These are phyloP conservation scores for Gryllus longicercus DNA, from an alignment of 2,888 invertebrate genomes.

Conservation along the genomic window DNA sequence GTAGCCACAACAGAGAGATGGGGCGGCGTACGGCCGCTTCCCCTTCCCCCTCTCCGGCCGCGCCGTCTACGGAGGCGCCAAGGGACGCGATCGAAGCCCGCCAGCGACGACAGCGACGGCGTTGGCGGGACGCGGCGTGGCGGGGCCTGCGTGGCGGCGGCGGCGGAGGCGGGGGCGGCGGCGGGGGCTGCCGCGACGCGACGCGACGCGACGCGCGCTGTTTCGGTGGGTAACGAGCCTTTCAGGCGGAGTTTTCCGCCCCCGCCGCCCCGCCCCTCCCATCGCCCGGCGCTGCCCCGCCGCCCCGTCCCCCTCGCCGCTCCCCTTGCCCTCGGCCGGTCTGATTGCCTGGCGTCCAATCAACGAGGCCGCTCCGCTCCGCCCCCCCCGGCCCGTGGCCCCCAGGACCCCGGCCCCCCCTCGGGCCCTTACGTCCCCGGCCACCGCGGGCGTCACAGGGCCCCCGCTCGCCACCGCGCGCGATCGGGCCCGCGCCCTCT, in stretches of 20 bases:
- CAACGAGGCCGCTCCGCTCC: neutral
- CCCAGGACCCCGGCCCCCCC: neutral
- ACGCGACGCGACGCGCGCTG: neutral
- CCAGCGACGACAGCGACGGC: too few species aligned
- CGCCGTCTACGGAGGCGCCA: too few species aligned
- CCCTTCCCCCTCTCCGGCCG: too few species aligned
- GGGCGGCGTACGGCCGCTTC: too few species aligned
- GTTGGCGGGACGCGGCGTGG: neutral
- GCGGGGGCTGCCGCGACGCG: too few species aligned
- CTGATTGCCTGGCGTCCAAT: slow-evolving; percentile 10
- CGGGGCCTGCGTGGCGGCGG: neutral
- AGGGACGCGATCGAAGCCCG: too few species aligned
- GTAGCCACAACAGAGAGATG: too few species aligned
- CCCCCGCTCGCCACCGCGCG: neutral
- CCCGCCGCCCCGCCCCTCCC: neutral
- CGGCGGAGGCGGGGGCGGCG: neutral
- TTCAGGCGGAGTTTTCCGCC: neutral
- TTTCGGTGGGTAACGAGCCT: slow-evolving; percentile 11
- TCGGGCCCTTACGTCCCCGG: too few species aligned
- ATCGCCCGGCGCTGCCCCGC: neutral
- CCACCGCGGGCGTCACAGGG: too few species aligned
- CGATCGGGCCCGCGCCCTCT: neutral
- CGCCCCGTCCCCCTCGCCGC: neutral
- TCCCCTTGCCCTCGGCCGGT: neutral
- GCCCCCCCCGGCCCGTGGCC: neutral